These are phyloP conservation scores for Orthosia gracilis DNA, from an alignment of 2,888 invertebrate species.

Conservation along the genomic window DNA sequence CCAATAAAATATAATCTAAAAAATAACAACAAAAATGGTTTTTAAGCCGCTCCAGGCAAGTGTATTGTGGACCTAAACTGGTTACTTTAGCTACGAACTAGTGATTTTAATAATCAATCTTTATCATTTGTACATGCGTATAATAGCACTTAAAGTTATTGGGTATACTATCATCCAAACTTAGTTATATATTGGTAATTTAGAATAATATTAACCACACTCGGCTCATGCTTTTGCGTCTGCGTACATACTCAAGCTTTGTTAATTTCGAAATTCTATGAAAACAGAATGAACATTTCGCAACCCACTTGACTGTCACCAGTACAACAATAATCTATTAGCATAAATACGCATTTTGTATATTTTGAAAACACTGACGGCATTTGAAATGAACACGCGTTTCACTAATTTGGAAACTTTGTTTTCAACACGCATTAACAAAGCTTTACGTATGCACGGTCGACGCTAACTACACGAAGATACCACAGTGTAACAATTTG, in stretches of 20 bases:
- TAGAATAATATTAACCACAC: conserved; percentile 81
- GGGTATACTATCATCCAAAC: conserved; percentile 80
- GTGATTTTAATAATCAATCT: conserved; percentile 86
- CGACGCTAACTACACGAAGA: conserved; percentile 52
- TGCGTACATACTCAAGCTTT: conserved; percentile 44
- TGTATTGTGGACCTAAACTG: conserved; percentile 70
- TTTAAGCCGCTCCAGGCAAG: conserved; percentile 77
- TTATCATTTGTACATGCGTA: conserved; percentile 88
- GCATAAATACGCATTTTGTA: conserved; percentile 74
- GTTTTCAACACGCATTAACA: conserved; percentile 58
- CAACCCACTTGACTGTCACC: conserved; percentile 63
- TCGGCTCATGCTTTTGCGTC: conserved; percentile 46
- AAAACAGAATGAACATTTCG: conserved; percentile 22
- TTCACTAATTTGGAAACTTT: conserved; percentile 44
- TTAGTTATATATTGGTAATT: conserved; percentile 83
- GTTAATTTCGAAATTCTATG: conserved; percentile 19
- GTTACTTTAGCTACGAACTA: conserved; percentile 79
- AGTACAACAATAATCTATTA: conserved; percentile 71
- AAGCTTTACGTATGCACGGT: conserved; percentile 67
- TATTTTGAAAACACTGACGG: conserved; percentile 67
- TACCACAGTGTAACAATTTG: conserved; percentile 48
- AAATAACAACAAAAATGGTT: conserved; percentile 87
- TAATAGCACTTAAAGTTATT: conserved; percentile 85
- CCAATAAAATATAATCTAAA: conserved; percentile 88
- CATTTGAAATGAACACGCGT: conserved; percentile 54